Percentiles rank a stretch among this genome's conserved stretches.
phyloP scores from a whole-genome alignment of 2,113 vertebrate genomes.

The Aramus guarauna region DNA sequence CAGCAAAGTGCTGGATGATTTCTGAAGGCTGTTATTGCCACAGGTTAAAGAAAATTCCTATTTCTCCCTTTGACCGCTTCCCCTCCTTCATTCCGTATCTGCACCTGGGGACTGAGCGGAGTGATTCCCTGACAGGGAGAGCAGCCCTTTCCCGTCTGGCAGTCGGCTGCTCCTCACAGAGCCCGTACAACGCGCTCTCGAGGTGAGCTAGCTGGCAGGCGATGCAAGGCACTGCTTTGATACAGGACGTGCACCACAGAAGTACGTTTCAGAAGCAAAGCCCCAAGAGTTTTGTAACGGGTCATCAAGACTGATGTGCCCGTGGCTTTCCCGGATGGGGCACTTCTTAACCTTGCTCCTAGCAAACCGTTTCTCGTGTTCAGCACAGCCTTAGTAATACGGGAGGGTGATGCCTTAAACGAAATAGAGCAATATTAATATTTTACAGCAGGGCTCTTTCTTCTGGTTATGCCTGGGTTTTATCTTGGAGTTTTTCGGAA shows the following conservation, averaged over 20 bases:
- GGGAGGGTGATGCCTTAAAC: background rate
- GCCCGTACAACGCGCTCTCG: rapidly evolving
- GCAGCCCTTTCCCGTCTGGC: background rate
- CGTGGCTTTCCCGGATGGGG: background rate
- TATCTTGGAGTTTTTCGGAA: background rate
- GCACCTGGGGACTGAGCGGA: background rate
- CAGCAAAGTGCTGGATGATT: background rate
- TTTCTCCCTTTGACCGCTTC: background rate
- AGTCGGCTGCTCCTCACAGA: rapidly evolving
- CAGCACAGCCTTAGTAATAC: background rate
- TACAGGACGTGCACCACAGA: background rate
- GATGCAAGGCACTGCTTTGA: background rate
- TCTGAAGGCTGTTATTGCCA: background rate
- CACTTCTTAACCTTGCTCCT: background rate
- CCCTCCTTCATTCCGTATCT: background rate
- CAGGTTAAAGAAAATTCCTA: background rate
- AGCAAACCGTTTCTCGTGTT: background rate
- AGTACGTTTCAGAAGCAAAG: background rate
- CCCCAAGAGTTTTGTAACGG: background rate
- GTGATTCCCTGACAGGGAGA: background rate
- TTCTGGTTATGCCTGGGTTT: background rate
- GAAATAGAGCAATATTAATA: background rate
- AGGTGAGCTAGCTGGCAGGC: background rate
- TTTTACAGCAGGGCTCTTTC: background rate
- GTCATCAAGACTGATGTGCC: background rate